Evolutionary conservation across 2,797 vertebrate genomes (phyloP), one percentile per base, ranked within the genome.

Genomic region (Rhinella marina): DNA sequence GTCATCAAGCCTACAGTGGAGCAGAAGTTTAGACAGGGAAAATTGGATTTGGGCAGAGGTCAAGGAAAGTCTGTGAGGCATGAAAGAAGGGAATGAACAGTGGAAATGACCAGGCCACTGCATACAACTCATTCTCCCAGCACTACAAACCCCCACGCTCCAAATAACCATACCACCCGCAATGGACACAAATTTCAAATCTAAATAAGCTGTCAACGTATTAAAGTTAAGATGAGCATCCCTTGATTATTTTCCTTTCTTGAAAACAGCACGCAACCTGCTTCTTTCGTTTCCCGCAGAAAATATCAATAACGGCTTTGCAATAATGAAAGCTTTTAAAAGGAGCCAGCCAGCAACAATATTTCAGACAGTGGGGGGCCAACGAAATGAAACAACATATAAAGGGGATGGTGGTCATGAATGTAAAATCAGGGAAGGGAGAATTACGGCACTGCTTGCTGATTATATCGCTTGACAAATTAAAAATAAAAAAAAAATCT

Each of bases 291-390:
- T 77, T 86, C 79, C 83, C 21, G 29, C 70, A 70, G 80, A 89
- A 89, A 82, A 82, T 81, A 89, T 89, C 84, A 89, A 86, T 86
- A 82, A 77, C 61, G 27, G 48, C 48, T 82, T 82, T 70, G 76
- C 29, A 70, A 80, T 80, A 84, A 88, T 84, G 84, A 88, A 88
- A 88, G 87, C 75, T 88, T 80, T 88, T 61, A 88, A 83, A 88
- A 88, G 81, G 27, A 84, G 73, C 75, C 87, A 84, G 76, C 75
- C 27, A 48, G 83, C 76, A 78, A 82, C 59, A 82, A 82, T 89
- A 82, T 77, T 82, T 82, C 79, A 68, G 88, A 59, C 61, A 48
- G 79, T 62, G n/a, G 88, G 88, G 77, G 88, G 83, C 48, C 61
- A 25, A 23, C 14, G 12, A 61, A 70, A 88, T 66, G 61, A 66